Percentiles rank a stretch among this genome's conserved stretches.
phyloP scores from a whole-genome alignment of 2,888 invertebrate species.

The Lathronympha strigana region DNA sequence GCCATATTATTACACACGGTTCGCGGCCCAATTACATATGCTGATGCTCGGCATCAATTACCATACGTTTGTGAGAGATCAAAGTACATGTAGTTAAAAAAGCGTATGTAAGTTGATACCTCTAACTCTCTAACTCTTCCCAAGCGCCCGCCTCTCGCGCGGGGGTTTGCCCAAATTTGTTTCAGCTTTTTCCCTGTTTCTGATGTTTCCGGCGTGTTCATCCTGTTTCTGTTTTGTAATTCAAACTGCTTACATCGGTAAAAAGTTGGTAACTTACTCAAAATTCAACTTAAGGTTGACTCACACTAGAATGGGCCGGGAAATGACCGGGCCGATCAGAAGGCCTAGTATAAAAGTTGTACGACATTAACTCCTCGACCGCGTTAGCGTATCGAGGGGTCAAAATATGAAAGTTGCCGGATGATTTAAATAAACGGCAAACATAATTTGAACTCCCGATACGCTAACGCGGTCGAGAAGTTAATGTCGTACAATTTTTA shows the following conservation, averaged over 20 bases:
- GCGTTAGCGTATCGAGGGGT: no score
- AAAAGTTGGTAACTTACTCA: background rate
- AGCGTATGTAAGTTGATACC: constrained; percentile 33
- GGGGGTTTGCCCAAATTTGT: constrained; percentile 15
- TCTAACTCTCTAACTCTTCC: constrained; percentile 14
- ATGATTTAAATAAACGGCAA: no score
- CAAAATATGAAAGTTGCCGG: no score
- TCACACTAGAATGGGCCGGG: no score
- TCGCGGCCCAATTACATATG: constrained; percentile 31
- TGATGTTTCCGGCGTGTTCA: background rate
- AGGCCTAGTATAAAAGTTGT: no score
- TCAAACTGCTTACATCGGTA: background rate
- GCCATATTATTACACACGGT: constrained; percentile 18
- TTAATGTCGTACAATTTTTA: no score
- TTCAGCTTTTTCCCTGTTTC: background rate
- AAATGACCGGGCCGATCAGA: no score
- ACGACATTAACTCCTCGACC: no score
- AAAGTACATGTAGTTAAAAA: constrained; percentile 36
- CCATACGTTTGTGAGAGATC: constrained; percentile 43
- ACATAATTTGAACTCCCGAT: no score
- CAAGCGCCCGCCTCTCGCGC: background rate
- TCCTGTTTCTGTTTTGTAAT: constrained; percentile 7
- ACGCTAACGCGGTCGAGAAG: no score
- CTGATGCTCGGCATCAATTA: constrained; percentile 40
- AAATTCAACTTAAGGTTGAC: no score